These are phyloP conservation scores for Eriocheir sinensis DNA, from an alignment of 1,140 invertebrate species.

Conservation along the genomic window DNA sequence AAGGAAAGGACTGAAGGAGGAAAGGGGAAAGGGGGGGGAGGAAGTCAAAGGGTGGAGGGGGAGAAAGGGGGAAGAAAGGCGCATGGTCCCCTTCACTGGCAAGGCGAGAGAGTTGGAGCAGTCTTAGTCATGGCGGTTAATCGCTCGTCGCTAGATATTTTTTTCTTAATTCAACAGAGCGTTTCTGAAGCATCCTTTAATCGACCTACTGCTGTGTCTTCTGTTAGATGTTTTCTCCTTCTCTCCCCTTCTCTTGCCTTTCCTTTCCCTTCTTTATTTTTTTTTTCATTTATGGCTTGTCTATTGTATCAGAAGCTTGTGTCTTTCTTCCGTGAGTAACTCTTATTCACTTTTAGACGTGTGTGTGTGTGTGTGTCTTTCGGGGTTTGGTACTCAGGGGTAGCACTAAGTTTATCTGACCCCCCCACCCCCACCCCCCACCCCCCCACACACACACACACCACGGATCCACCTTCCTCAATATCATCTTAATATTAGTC, in stretches of 20 bases:
- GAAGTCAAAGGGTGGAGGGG: background rate
- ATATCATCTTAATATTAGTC: too few species aligned
- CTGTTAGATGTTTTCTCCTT: background rate
- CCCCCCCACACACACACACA: too few species aligned
- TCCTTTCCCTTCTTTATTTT: background rate
- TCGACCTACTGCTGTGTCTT: too few species aligned
- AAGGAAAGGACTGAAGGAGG: background rate
- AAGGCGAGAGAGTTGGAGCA: background rate
- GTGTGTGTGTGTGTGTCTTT: conserved; percentile 42
- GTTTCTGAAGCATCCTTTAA: background rate
- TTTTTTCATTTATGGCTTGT: background rate
- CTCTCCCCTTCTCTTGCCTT: background rate
- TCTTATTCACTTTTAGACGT: too few species aligned
- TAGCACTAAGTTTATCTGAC: too few species aligned
- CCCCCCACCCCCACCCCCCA: too few species aligned
- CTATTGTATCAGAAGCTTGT: background rate
- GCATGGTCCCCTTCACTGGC: background rate
- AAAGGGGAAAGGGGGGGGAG: background rate
- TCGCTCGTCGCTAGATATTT: background rate
- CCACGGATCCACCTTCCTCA: too few species aligned
- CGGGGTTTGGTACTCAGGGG: too few species aligned
- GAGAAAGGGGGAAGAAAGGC: background rate
- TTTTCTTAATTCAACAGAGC: too few species aligned
- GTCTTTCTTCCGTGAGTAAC: background rate
- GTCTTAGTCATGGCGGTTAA: background rate